Evolutionary conservation across 1,140 invertebrate species (phyloP), one percentile per base, ranked within the genome.

Genomic region (Drosophila orosa): DNA sequence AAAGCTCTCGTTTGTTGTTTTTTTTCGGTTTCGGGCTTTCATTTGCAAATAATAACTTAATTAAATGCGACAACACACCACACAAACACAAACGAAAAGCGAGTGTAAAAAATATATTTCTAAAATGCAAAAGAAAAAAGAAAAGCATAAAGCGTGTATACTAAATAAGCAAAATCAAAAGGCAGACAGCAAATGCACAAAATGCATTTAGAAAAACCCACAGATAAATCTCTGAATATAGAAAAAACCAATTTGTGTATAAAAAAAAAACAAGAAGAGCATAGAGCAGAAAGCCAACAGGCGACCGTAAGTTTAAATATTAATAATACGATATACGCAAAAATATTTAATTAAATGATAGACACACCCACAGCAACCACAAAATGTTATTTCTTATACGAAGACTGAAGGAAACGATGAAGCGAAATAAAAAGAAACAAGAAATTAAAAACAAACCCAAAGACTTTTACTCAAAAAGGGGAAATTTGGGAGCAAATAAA

Each of bases 331-430:
- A 74, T 56, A 60, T 81, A 84, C 82, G 66, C 61, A 73, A 80
- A 72, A 82, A 78, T 71, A 86, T 78, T 75, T 75, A 86, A 86
- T 82, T 63, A 72, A 79, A 78, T 62, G 17, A 77, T 77, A 76
- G 50, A 83, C 59, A 74, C 68, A 81, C 48, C 63, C 62, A 87
- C 65, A 71, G 56, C 48, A 84, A 89, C 45, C 71, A 65, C 57
- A 65, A 90, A 91, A 91, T 91, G 90, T 91, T 91, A 91, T 91
- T 91, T 91, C 90, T 91, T 91, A 91, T 91, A 91, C 90, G 90
- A 91, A 91, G 90, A 91, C 90, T 91, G 90, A 91, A 82, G 80
- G 69, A 83, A 77, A 80, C 19, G 87, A 90, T 90, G 90, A 87
- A 71, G 86, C 60, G 67, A 73, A 83, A 80, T 77, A 79, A 80